Base-by-base conservation (phyloP, 2,888 invertebrate genomes). In the Tetranychus truncatus region DNA sequence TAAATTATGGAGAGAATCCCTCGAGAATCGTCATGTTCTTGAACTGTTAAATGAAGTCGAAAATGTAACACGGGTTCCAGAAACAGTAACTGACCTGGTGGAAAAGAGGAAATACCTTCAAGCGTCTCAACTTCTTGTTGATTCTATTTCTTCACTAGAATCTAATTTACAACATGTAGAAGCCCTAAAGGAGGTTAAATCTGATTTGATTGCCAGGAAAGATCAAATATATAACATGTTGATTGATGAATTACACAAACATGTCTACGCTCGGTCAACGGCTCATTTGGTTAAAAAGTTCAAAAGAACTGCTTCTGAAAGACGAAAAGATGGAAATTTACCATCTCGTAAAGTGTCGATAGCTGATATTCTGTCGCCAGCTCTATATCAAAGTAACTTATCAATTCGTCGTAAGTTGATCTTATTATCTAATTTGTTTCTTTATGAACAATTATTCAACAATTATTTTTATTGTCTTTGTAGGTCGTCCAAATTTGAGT, bases 21-120 rank as follows among this genome's bases (percentile, higher is more conserved):
- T 96, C n/a, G 94, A 97, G 81, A 95, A 96, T 81, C 92, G 93
- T 81, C 90, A 94, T 81, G 91, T 93, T 76, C 83, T 95, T 69
- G 88, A 90, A 79, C 88, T 95, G 84, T 84, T 96, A 71, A 91
- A 94, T 80, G 91, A 95, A 84, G 92, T 95, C 78, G 90, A 90
- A 81, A 87, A 89, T 80, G 84, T 91, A 79, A 87, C 88, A 78
- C 88, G 89, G 82, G 88, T 91, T 76, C 89, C 89, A 72, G 87
- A 87, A 76, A 86, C 87, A 80, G 85, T 91, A 77, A 87, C 87
- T 74, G 85, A 84, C 75, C 87, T 87, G 80, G 85, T 90, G 78
- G 83, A 86, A 9, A 87, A 87, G 69, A 76, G 77, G 45, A 74
- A 79, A 18, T 79, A 83, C 78, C 80, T 83, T 4, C 82, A 82